Evolutionary conservation across 2,888 invertebrate species (phyloP).

Genomic region (Cerceris rybyensis): DNA sequence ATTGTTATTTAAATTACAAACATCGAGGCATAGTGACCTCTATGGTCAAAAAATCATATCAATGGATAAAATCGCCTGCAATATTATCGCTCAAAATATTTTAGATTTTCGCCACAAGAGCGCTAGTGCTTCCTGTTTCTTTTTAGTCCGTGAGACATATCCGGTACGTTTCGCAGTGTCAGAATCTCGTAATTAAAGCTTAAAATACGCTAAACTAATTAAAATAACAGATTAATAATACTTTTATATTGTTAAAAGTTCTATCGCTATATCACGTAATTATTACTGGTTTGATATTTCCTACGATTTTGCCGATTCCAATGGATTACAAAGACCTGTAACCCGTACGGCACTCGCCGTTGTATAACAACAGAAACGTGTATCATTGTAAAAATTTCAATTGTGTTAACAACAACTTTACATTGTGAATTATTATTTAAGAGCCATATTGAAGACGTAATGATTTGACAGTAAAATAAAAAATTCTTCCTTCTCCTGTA

Average conservation of each 20-base stretch:
- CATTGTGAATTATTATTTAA: not conserved
- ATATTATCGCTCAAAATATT: not conserved
- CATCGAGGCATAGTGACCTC: no score
- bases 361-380: conserved; percentile 57
- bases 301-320: conserved; percentile 60
- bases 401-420: not conserved
- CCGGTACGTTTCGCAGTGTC: conserved; percentile 68
- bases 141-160: conserved; percentile 70
- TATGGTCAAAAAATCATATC: not conserved
- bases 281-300: conserved; percentile 32
- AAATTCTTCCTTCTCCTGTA: not conserved
- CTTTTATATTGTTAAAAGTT: conserved; percentile 18
- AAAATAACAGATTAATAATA: conserved; percentile 65
- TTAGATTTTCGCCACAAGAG: conserved; percentile 25
- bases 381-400: conserved; percentile 2
- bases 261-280: not conserved
- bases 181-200: conserved; percentile 58
- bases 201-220: conserved; percentile 61
- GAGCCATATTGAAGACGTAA: not conserved
- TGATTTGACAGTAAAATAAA: conserved; percentile 1
- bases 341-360: conserved; percentile 31
- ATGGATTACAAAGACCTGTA: conserved; percentile 64
- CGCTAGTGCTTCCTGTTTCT: conserved; percentile 70
- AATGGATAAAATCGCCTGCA: conserved; percentile 3
- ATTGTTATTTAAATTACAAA: no score